phyloP scores from a whole-genome alignment of 2,113 vertebrate species.

The Monarcha castaneiventris region DNA sequence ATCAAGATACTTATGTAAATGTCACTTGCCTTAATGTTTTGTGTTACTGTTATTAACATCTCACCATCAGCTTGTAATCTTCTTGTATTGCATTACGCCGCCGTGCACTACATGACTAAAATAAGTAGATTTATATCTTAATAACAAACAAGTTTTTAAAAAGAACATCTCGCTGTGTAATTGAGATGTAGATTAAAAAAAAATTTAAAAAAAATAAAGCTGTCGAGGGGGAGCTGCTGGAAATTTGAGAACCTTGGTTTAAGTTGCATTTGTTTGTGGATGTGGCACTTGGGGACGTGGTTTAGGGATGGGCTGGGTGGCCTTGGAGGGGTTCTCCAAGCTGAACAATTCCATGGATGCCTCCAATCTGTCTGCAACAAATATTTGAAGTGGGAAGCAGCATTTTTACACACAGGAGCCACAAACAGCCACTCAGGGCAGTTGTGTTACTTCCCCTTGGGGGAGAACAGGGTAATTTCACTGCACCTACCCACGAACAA shows the following conservation, averaged over 20 bases:
- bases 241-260: not conserved
- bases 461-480: not conserved
- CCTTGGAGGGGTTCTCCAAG: not conserved
- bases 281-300: accelerated
- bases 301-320: not conserved
- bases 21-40: conserved; percentile 86
- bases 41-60: conserved; percentile 83
- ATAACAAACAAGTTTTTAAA: conserved; percentile 73
- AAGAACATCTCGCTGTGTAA: conserved; percentile 53
- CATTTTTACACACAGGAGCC: not conserved
- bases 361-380: not conserved
- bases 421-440: not conserved
- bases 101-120: conserved; percentile 59
- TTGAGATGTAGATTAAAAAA: conserved; percentile 66
- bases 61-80: conserved; percentile 81
- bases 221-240: not conserved
- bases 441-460: accelerated
- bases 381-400: not conserved
- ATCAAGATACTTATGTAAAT: conserved; percentile 88
- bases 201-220: conserved; percentile 24
- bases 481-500: not conserved
- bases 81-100: conserved; percentile 72
- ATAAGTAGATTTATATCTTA: conserved; percentile 74
- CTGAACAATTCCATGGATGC: not conserved
- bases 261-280: not conserved